These are phyloP conservation scores for Phasianus colchicus DNA, from an alignment of 2,113 vertebrate species.

Conservation along the genomic window DNA sequence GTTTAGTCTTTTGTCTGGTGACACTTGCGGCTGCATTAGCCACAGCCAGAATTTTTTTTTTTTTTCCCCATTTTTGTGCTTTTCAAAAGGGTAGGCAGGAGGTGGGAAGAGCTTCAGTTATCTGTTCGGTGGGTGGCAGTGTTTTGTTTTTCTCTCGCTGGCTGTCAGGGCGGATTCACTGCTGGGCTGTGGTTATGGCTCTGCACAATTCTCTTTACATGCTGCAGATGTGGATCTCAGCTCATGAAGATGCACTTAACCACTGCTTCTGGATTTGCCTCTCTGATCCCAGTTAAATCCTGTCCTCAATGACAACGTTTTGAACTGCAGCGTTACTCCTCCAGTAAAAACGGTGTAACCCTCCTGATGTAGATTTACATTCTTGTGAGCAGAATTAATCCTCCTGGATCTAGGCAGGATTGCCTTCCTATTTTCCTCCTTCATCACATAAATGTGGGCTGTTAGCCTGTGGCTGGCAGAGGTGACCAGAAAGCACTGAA, in stretches of 20 bases:
- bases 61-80: neutral
- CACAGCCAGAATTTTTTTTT: neutral
- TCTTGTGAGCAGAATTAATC: neutral
- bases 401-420: neutral
- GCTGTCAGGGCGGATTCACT: neutral
- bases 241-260: neutral
- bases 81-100: neutral
- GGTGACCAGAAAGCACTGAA: neutral
- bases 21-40: neutral
- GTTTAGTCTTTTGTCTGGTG: slow-evolving; percentile 12
- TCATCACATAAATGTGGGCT: neutral
- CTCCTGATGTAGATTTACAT: neutral
- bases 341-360: neutral
- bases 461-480: neutral
- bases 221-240: neutral
- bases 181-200: neutral
- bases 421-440: neutral
- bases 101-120: neutral
- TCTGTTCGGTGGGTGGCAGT: neutral
- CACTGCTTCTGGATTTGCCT: neutral
- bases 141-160: neutral
- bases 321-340: neutral
- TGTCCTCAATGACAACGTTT: neutral
- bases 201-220: neutral
- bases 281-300: neutral